These are phyloP conservation scores for Xiphophorus birchmanni DNA, from an alignment of 2,797 vertebrate species.

Conservation along the genomic window DNA sequence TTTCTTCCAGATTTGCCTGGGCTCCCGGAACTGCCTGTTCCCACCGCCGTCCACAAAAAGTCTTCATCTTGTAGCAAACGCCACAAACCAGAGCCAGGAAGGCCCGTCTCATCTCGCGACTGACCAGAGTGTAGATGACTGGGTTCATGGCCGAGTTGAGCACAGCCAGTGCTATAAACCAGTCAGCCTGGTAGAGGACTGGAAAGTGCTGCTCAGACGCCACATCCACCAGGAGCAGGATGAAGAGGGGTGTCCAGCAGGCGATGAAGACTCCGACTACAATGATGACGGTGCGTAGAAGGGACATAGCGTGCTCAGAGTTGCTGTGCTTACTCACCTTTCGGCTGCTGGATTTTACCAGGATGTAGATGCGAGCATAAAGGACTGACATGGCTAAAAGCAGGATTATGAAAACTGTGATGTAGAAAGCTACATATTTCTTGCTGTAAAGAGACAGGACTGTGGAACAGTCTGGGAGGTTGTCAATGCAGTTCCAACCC, in stretches of 20 bases:
- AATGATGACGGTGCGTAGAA: constrained; percentile 93
- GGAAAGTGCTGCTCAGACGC: constrained; percentile 84
- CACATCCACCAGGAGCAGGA: constrained; percentile 91
- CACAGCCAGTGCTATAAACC: constrained; percentile 91
- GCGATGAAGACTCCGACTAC: constrained; percentile 94
- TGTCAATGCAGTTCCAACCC: constrained; percentile 93
- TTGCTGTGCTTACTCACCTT: constrained; percentile 91
- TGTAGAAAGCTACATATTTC: constrained; percentile 93
- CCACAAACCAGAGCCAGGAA: constrained; percentile 89
- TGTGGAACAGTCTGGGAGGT: constrained; percentile 91
- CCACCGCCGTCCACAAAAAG: constrained; percentile 48
- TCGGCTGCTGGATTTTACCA: constrained; percentile 93
- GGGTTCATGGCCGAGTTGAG: constrained; percentile 97
- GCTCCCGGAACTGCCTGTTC: constrained; percentile 76
- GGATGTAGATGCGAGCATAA: constrained; percentile 91
- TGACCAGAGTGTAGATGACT: constrained; percentile 94
- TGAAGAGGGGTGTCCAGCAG: constrained; percentile 93
- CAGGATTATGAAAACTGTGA: constrained; percentile 88
- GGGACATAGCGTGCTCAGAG: constrained; percentile 91
- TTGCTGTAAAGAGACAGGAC: constrained; percentile 93
- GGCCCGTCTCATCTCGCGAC: constrained; percentile 93
- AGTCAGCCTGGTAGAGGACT: constrained; percentile 86
- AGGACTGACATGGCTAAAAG: constrained; percentile 89
- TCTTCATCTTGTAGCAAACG: constrained; percentile 71
- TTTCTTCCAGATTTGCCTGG: constrained; percentile 89